phyloP scores from a whole-genome alignment of 2,888 invertebrate genomes.

The Epirrita christyi region DNA sequence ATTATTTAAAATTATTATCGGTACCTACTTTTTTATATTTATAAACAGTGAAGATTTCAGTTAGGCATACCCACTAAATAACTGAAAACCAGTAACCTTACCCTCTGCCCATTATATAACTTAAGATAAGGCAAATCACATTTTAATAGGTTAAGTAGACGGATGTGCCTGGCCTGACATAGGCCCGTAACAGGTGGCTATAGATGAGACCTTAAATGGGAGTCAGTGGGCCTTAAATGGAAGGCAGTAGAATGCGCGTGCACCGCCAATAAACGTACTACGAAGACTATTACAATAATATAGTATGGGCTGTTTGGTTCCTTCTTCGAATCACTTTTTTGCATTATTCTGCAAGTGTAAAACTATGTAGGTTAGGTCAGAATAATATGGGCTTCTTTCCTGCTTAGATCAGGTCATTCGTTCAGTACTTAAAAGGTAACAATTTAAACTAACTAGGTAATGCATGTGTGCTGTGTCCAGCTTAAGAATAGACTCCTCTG shows the following conservation, averaged over 20 bases:
- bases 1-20: too few species aligned
- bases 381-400: conserved; percentile 2
- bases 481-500: too few species aligned
- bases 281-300: conserved; percentile 24
- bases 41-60: too few species aligned
- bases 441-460: too few species aligned
- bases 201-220: conserved; percentile 61
- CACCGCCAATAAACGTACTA: conserved; percentile 47
- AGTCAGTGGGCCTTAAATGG: conserved; percentile 66
- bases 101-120: conserved; percentile 20
- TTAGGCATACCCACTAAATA: neutral
- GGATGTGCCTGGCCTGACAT: conserved; percentile 53
- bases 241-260: conserved; percentile 70
- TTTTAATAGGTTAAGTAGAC: conserved; percentile 64
- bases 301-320: conserved; percentile 11
- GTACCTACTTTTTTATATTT: too few species aligned
- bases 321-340: conserved; percentile 15
- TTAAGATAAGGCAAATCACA: conserved; percentile 41
- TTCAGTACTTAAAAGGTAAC: neutral
- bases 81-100: conserved; percentile 5
- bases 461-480: too few species aligned
- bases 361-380: neutral
- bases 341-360: conserved; percentile 10
- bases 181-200: conserved; percentile 56
- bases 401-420: neutral